Conservation (phyloP, 2,888 invertebrate genomes). For the Andrena bicolor region DNA sequence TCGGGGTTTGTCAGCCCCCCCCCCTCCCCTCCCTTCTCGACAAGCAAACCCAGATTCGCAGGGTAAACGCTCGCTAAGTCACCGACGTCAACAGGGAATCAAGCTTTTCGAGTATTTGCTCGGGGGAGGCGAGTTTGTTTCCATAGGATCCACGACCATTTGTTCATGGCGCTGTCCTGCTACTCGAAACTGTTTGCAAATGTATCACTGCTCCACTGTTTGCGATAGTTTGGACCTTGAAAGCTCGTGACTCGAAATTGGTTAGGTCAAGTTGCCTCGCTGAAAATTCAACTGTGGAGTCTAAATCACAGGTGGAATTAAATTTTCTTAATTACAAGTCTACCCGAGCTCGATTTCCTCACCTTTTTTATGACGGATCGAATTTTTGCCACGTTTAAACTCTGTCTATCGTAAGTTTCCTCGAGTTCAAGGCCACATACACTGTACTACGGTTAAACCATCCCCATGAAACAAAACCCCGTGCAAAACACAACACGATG, state of each 20-base stretch:
- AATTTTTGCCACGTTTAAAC: too few relatives aligned
- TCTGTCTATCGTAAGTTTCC: neutral
- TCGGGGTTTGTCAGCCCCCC: conserved; percentile 54
- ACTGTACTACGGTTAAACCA: too few relatives aligned
- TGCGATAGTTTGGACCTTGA: neutral
- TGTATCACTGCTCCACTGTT: conserved; percentile 6
- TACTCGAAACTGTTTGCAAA: conserved; percentile 44
- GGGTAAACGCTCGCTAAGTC: conserved; percentile 78
- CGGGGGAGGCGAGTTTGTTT: conserved; percentile 73
- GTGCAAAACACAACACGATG: neutral
- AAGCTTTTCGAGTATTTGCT: conserved; percentile 77
- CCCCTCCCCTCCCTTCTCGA: conserved; percentile 31
- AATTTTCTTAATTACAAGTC: too few relatives aligned
- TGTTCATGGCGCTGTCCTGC: conserved; percentile 40
- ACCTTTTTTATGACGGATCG: too few relatives aligned
- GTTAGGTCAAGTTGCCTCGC: too few relatives aligned
- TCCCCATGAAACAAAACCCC: neutral
- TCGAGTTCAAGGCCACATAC: neutral
- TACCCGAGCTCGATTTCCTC: too few relatives aligned
- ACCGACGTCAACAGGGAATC: conserved; percentile 77
- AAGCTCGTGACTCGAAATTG: too few relatives aligned
- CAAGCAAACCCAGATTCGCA: conserved; percentile 69
- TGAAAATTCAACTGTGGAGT: too few relatives aligned
- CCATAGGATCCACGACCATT: conserved; percentile 66
- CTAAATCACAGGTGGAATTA: too few relatives aligned